Evolutionary conservation across 1,140 invertebrate species (phyloP).

Genomic region (Aricia agestis): DNA sequence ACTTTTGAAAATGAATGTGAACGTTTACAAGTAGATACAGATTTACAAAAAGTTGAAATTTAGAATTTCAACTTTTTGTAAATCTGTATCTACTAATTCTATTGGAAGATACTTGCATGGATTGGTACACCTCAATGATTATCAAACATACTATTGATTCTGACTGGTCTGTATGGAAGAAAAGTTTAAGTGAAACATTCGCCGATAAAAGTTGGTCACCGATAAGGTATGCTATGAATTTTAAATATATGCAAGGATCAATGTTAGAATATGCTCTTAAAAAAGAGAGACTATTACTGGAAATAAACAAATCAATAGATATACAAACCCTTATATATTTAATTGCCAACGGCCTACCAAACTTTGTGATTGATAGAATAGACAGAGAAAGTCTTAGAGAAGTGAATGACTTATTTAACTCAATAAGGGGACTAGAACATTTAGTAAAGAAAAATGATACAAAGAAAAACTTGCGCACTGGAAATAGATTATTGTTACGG

Average conservation of each 20-base stretch:
- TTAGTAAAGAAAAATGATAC: slow-evolving; percentile 31
- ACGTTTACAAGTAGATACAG: too few species aligned
- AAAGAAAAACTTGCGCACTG: slow-evolving; percentile 25
- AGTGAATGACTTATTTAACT: slow-evolving; percentile 37
- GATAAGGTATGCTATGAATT: slow-evolving; percentile 5
- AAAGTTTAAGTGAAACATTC: slow-evolving; percentile 19
- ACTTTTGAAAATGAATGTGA: too few species aligned
- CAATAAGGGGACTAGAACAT: slow-evolving; percentile 35
- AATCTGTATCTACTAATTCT: too few species aligned
- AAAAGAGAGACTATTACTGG: too few species aligned
- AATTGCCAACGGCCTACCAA: slow-evolving; percentile 42
- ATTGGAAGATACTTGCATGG: too few species aligned
- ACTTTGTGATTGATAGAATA: slow-evolving; percentile 41
- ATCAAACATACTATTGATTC: slow-evolving; percentile 19
- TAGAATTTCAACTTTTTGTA: too few species aligned
- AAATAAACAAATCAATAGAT: too few species aligned
- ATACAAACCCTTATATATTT: slow-evolving; percentile 36
- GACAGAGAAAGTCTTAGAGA: slow-evolving; percentile 37
- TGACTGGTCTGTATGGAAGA: slow-evolving; percentile 19
- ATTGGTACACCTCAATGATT: too few species aligned
- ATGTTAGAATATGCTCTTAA: too few species aligned
- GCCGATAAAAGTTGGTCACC: slow-evolving; percentile 17
- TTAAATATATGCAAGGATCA: too few species aligned
- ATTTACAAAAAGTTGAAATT: too few species aligned
- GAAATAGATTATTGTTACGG: too few species aligned